phyloP scores from a whole-genome alignment of 2,113 vertebrate genomes.

The Ivindomyrus marchei region DNA sequence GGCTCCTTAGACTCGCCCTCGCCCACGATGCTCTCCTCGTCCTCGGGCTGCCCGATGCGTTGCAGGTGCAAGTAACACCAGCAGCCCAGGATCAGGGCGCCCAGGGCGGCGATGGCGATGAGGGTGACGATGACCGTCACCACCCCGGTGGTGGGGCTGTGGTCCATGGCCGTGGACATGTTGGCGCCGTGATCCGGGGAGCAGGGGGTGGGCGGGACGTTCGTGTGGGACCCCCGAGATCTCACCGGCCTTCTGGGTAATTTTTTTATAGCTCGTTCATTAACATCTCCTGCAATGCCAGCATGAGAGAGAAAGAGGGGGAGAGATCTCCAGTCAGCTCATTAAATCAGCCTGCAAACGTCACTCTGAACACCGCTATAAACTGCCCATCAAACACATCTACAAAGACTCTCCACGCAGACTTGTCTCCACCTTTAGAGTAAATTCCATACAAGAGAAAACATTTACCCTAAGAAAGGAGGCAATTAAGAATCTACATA shows the following conservation, averaged over 20 bases:
- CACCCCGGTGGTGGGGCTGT: slow-evolving; percentile 75
- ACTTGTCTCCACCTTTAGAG: not conserved
- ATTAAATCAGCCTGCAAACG: not conserved
- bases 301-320: not conserved
- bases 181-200: slow-evolving; percentile 5
- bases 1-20: slow-evolving; percentile 84
- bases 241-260: not conserved
- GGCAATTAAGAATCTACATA: not conserved
- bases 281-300: not conserved
- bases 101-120: slow-evolving; percentile 75
- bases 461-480: not conserved
- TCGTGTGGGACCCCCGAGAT: not conserved
- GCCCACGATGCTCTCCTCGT: slow-evolving; percentile 80
- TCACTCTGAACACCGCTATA: not conserved
- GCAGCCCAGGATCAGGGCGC: slow-evolving; percentile 78
- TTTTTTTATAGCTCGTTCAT: not conserved
- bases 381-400: not conserved
- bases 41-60: slow-evolving; percentile 74
- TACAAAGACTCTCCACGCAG: not conserved
- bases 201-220: not conserved
- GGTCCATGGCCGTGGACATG: slow-evolving; percentile 75
- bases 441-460: not conserved
- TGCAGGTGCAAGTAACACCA: slow-evolving; percentile 82
- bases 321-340: not conserved
- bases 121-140: slow-evolving; percentile 79